phyloP scores from a whole-genome alignment of 1,140 invertebrate species.

The Sarcophaga bullata region DNA sequence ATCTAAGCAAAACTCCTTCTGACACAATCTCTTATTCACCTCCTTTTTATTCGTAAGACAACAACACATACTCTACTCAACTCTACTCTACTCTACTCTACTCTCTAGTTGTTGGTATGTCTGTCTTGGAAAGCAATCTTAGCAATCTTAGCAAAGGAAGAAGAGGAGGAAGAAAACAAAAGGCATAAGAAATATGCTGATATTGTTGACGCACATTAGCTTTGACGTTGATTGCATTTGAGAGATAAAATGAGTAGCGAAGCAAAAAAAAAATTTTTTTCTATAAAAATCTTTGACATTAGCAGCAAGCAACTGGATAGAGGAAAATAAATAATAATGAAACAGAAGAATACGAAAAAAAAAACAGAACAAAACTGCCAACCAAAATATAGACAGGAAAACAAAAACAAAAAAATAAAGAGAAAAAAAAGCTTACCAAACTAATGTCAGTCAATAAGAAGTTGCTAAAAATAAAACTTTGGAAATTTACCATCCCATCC shows the following conservation, averaged over 20 bases:
- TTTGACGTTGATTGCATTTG: slow-evolving; percentile 28
- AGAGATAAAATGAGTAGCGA: slow-evolving; percentile 16
- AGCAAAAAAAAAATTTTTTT: background rate
- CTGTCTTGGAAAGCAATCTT: too few relatives aligned
- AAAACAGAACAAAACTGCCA: too few relatives aligned
- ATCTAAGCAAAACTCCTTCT: too few relatives aligned
- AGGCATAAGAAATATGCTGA: background rate
- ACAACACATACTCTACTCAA: background rate
- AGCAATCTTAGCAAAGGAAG: too few relatives aligned
- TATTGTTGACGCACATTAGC: slow-evolving; percentile 29
- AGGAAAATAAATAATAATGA: too few relatives aligned
- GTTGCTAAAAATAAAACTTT: background rate
- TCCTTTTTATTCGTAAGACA: background rate
- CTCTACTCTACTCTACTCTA: background rate
- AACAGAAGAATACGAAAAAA: too few relatives aligned
- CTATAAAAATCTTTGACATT: slow-evolving; percentile 32
- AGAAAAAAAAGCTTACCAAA: background rate
- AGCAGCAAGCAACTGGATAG: background rate
- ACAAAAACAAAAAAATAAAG: background rate
- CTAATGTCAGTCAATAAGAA: slow-evolving; percentile 4
- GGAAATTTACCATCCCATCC: background rate
- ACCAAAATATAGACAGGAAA: background rate
- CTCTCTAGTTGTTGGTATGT: background rate
- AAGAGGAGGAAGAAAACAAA: background rate
- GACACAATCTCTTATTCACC: background rate